These are phyloP conservation scores for Andrena flavipes DNA, from an alignment of 2,888 invertebrate genomes.

Conservation along the genomic window DNA sequence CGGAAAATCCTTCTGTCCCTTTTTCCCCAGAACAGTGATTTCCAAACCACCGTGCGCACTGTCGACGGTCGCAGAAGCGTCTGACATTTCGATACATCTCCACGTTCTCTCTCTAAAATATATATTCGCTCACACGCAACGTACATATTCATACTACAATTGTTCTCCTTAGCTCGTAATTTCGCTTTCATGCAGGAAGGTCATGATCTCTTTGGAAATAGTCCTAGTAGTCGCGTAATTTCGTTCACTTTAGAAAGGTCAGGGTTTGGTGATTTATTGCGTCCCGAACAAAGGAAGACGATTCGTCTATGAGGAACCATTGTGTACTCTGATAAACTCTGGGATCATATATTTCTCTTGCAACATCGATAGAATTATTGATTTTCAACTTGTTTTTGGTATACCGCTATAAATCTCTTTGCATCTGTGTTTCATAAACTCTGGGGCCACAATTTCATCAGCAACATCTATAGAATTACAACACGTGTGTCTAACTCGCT, in stretches of 20 bases:
- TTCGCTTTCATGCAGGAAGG: neutral
- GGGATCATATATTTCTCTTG: constrained; percentile 17
- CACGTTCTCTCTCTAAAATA: neutral
- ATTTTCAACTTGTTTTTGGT: constrained; percentile 28
- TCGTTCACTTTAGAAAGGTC: neutral
- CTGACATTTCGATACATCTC: neutral
- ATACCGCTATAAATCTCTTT: constrained; percentile 5
- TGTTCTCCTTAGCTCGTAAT: neutral
- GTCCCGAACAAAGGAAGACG: neutral
- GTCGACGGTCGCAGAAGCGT: neutral
- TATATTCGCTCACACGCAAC: neutral
- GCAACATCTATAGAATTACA: constrained; percentile 47
- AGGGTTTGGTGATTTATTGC: neutral
- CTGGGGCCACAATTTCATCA: constrained; percentile 17
- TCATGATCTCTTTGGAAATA: neutral
- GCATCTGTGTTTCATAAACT: constrained; percentile 34
- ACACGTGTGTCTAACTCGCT: constrained; percentile 4
- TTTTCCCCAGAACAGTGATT: constrained; percentile 33
- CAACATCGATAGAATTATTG: constrained; percentile 54
- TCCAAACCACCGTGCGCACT: constrained; percentile 15
- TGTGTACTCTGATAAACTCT: constrained; percentile 42
- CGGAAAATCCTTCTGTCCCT: neutral
- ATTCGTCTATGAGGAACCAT: constrained; percentile 19
- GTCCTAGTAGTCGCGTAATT: neutral
- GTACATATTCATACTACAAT: neutral